Base-by-base conservation (phyloP, 2,113 vertebrate genomes). In the Pholis gunnellus region DNA sequence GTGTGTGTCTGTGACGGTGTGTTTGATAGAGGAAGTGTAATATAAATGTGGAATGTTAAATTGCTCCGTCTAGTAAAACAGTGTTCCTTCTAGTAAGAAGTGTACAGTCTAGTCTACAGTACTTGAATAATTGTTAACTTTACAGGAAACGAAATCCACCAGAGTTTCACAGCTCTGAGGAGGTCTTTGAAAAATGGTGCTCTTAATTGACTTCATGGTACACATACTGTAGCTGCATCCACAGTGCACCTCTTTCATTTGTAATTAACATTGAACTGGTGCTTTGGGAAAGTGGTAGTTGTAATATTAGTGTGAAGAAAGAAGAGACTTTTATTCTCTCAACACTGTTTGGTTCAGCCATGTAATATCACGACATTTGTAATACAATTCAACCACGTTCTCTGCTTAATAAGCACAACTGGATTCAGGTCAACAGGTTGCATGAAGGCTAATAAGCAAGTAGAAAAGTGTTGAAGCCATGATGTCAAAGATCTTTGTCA, bases 281-380 rank as follows among this genome's bases (percentile, higher is more conserved):
- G 42, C 31, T 79, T 22, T 0, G 20, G 48, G 65, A 50, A 63
- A 69, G 46, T 27, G 50, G 27, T 29, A 9, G 15, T n/a, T 31
- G 27, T 57, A 46, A 46, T 42, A 40, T 22, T 22, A 40, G n/a
- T 72, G 48, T 40, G 36, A 75, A 65, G 60, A 71, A 60, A 65
- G 70, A 76, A 67, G 22, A 52, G 48, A 76, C 52, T 40, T 56
- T 56, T 38, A 9, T 54, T n/a, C 13, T 54, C 29, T 31, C 29
- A 11, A 60, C 5, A 61, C 7, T 29, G n/a, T 44, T 9, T 17
- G 15, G 34, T 64, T 44, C 44, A 9, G 27, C 14, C 10, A 38
- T 25, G 25, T 70, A 5, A 36, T n/a, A 40, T 42, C 5, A 76
- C 20, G 20, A 4, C 0, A 42, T 66, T 6, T 59, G 40, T 34